phyloP scores from a whole-genome alignment of 2,888 invertebrate genomes.

The Campopleginae sp. region DNA sequence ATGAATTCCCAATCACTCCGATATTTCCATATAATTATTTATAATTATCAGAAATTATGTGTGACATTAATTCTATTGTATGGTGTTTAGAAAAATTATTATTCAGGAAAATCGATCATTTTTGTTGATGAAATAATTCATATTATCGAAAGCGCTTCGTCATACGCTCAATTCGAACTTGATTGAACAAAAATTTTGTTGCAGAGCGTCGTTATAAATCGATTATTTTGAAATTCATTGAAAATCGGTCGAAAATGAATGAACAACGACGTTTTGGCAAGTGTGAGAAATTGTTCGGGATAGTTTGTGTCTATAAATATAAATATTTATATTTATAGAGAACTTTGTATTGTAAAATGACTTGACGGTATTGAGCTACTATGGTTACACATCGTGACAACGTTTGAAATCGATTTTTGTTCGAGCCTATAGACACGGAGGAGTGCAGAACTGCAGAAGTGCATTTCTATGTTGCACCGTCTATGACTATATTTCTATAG shows the following conservation, averaged over 20 bases:
- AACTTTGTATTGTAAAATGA: slow-evolving; percentile 6
- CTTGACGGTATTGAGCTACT: slow-evolving; percentile 75
- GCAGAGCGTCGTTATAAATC: not conserved
- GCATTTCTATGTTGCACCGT: slow-evolving; percentile 50
- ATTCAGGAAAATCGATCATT: not conserved
- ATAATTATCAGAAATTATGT: not conserved
- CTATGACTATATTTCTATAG: slow-evolving; percentile 45
- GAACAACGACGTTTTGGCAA: not conserved
- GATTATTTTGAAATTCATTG: not conserved
- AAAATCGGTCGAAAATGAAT: not conserved
- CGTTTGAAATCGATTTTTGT: slow-evolving; percentile 75
- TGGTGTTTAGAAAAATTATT: not conserved
- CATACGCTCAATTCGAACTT: too few species aligned
- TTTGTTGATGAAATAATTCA: not conserved
- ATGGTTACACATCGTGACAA: slow-evolving; percentile 78
- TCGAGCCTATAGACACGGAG: slow-evolving; percentile 42
- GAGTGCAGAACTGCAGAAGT: slow-evolving; percentile 46
- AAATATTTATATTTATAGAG: not conserved
- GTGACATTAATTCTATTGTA: not conserved
- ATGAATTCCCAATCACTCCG: not conserved
- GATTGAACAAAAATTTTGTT: not conserved
- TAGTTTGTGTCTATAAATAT: not conserved
- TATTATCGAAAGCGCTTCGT: too few species aligned
- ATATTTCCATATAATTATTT: not conserved
- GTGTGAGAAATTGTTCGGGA: not conserved